Evolutionary conservation across 2,888 invertebrate species (phyloP), one percentile per base, ranked within the genome.

Genomic region (Cosmia trapezina): DNA sequence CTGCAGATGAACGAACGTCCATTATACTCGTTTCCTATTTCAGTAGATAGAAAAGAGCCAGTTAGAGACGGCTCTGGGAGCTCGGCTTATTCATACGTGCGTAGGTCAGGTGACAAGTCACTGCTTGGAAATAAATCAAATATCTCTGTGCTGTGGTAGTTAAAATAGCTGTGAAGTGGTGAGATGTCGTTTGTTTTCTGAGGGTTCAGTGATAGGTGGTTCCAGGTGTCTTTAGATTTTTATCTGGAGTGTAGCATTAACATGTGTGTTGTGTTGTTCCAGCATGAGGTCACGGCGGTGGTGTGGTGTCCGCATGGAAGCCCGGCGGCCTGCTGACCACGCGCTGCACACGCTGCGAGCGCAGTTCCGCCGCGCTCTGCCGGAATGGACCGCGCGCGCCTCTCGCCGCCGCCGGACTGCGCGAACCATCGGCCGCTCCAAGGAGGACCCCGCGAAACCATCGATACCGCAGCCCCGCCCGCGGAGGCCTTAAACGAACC

Each of bases 281-380:
- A 96, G 96, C 95, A 96, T 96, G 96, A 96, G 94, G 95, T 95
- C 95, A 91, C 93, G 94, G 90, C 93, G 94, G 93, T 89, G 93
- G 91, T 92, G 95, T 92, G 92, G 94, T 92, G 91, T 90, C 94
- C 96, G 96, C 94, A 96, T 95, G 96, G 95, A 93, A 95, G 95
- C 93, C 91, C 91, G 93, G 93, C 93, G 94, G 89, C 88, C 91
- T 93, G 95, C 90, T 95, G 93, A 94, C 80, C 88, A 88, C 88
- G 94, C 94, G 94, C 92, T 93, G 93, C 93, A 92, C 90, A 85
- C 92, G 93, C 87, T 93, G 93, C 94, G 93, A 89, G 93, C 92
- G 90, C 93, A 92, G 85, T 90, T 90, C 83, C 93, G 94, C 87
- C 94, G 94, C 89, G 90, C 93, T 76, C 87, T 91, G 90, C 91